Evolutionary conservation across 2,888 invertebrate species (phyloP), one percentile per base, ranked within the genome.

Genomic region (Chloromyia formosa): DNA sequence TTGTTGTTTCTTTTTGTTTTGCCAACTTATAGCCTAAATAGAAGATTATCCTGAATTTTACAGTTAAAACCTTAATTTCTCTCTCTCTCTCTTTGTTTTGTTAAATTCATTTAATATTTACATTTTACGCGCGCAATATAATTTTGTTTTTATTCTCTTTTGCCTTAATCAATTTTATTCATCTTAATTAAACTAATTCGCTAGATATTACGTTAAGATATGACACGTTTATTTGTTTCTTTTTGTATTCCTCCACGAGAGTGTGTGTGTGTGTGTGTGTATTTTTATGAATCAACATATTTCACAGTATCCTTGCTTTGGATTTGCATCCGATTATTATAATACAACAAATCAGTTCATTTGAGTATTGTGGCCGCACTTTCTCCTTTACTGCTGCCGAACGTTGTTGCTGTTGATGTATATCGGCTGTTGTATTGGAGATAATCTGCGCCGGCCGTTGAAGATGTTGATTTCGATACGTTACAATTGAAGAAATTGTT

Each of bases 211-310:
- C 42, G 49, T 66, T 66, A 58, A 56, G 71, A 71, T 71, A 71
- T 71, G 71, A 71, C 71, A 71, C 71, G 60, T 74, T 68, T 75
- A 27, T 71, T 54, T 64, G 77, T 62, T 35, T 35, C 7, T 35
- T 35, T 35, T 35, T 35, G 27, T 35, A 35, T 35, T 35, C 7
- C 27, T 7, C 7, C 27, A 35, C 27, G 27, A 35, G 27, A 4
- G 3, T 35, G 27, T 7, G 27, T 35, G 27, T 4, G 7, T 35
- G 2, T 35, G 7, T 35, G 27, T 35, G 7, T 35, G 27, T 4
- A 35, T 35, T 78, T 77, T 58, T 74, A 77, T 80, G 82, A 79
- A 23, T 61, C 16, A 42, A 64, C 64, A 53, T 23, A 42, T 23
- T 42, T 58, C 72, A 45, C 12, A 35, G 27, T 27, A n/a, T 66